phyloP scores from a whole-genome alignment of 2,888 invertebrate species.

The Erebia aethiops region DNA sequence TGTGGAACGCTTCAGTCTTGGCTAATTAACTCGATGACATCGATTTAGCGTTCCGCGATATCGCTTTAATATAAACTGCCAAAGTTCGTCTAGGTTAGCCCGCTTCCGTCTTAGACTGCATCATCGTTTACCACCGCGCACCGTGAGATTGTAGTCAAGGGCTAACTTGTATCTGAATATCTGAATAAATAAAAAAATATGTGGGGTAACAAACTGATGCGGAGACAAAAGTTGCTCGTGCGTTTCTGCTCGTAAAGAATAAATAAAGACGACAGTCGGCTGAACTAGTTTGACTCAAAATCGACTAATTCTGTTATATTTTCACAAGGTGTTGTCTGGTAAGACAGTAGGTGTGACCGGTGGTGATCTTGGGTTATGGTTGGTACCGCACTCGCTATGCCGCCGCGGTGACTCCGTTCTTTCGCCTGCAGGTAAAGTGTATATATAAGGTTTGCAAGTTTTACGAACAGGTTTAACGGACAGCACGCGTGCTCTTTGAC shows the following conservation, averaged over 20 bases:
- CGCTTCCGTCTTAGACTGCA: no score
- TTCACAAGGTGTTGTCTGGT: constrained; percentile 83
- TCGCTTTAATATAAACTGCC: no score
- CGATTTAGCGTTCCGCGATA: no score
- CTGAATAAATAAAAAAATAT: background rate
- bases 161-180: no score
- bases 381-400: constrained; percentile 70
- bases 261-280: constrained; percentile 63
- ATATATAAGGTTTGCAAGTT: constrained; percentile 71
- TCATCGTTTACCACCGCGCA: no score
- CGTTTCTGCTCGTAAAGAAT: constrained; percentile 20
- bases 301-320: constrained; percentile 83
- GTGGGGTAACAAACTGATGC: constrained; percentile 2
- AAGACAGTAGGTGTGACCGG: constrained; percentile 82
- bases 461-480: constrained; percentile 70
- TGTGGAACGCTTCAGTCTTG: no score
- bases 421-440: constrained; percentile 76
- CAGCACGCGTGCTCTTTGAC: constrained; percentile 65
- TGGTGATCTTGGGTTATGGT: constrained; percentile 76
- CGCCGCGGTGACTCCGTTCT: constrained; percentile 65
- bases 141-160: no score
- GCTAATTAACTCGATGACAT: no score
- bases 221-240: background rate
- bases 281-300: constrained; percentile 76
- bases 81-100: no score